phyloP scores from a whole-genome alignment of 2,797 vertebrate species.

The Takifugu rubripes region DNA sequence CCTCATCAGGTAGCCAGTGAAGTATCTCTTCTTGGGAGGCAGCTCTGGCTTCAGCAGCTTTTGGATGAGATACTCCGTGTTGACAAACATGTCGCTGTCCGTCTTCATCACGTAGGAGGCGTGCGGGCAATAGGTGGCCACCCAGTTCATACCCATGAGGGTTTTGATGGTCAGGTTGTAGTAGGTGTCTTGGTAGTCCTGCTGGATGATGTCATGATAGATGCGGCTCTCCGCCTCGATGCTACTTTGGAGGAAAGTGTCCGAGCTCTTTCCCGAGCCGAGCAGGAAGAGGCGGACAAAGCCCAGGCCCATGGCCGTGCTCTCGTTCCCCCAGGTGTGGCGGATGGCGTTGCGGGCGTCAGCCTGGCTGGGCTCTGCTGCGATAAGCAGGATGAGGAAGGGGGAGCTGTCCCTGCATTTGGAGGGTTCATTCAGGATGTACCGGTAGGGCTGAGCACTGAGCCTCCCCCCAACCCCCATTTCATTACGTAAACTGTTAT shows the following conservation, averaged over 20 bases:
- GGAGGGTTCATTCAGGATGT: conserved; percentile 89
- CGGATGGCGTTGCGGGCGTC: conserved; percentile 93
- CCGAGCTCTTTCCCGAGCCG: conserved; percentile 76
- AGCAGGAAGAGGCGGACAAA: conserved; percentile 90
- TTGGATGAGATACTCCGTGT: conserved; percentile 96
- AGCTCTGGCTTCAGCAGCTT: conserved; percentile 94
- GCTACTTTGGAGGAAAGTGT: conserved; percentile 78
- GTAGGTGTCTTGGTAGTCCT: conserved; percentile 95
- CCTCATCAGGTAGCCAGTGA: conserved; percentile 98
- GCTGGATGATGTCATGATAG: conserved; percentile 91
- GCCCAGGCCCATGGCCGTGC: conserved; percentile 82
- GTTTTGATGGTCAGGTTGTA: conserved; percentile 98
- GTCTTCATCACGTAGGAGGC: conserved; percentile 97
- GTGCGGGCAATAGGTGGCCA: conserved; percentile 87
- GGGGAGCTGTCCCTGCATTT: conserved; percentile 86
- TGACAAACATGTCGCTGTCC: conserved; percentile 99
- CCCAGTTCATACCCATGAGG: conserved; percentile 99
- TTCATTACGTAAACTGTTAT: conserved; percentile 89
- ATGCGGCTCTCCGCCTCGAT: conserved; percentile 90
- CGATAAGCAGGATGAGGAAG: conserved; percentile 91
- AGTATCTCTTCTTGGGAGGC: conserved; percentile 87
- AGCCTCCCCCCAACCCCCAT: conserved; percentile 85
- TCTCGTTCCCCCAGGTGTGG: conserved; percentile 96
- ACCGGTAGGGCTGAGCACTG: conserved; percentile 87
- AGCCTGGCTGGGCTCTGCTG: conserved; percentile 86